Percentiles rank a stretch among this genome's conserved stretches.
phyloP scores from a whole-genome alignment of 1,140 invertebrate species.

The Lepidurus packardi region DNA sequence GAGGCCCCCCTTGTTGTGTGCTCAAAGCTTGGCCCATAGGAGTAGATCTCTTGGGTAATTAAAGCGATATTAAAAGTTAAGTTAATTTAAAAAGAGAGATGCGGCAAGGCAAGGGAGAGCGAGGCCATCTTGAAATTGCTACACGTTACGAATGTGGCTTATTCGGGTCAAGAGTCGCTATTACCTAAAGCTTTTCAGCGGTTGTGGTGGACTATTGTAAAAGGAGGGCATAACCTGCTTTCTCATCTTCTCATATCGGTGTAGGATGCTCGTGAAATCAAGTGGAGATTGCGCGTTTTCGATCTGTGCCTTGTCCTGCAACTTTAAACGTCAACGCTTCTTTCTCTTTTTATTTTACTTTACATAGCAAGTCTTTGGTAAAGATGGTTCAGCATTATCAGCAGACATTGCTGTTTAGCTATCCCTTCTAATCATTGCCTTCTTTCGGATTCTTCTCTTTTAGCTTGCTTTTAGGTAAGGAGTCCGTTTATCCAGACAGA shows the following conservation, averaged over 20 bases:
- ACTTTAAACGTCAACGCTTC: not conserved
- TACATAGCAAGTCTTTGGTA: not conserved
- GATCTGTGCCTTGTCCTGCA: not conserved
- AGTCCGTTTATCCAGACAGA: too few species aligned
- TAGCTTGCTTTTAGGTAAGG: too few species aligned
- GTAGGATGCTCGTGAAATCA: constrained; percentile 1
- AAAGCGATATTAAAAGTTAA: not conserved
- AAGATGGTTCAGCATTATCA: too few species aligned
- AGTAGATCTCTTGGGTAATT: not conserved
- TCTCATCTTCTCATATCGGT: not conserved
- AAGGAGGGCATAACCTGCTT: not conserved
- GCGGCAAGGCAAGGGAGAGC: not conserved
- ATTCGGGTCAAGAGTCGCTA: not conserved
- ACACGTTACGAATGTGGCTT: not conserved
- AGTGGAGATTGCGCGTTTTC: not conserved
- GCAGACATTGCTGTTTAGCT: too few species aligned
- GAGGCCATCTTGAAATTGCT: not conserved
- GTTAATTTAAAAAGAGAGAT: not conserved
- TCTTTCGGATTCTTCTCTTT: too few species aligned
- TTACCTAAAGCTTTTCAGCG: not conserved
- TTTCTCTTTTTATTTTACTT: not conserved
- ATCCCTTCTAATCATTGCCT: too few species aligned
- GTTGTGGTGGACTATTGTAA: not conserved
- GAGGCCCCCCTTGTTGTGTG: not conserved
- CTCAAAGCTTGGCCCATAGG: not conserved